Evolutionary conservation across 2,113 vertebrate species (phyloP), one percentile per base, ranked within the genome.

Genomic region (Aphyosemion australe): DNA sequence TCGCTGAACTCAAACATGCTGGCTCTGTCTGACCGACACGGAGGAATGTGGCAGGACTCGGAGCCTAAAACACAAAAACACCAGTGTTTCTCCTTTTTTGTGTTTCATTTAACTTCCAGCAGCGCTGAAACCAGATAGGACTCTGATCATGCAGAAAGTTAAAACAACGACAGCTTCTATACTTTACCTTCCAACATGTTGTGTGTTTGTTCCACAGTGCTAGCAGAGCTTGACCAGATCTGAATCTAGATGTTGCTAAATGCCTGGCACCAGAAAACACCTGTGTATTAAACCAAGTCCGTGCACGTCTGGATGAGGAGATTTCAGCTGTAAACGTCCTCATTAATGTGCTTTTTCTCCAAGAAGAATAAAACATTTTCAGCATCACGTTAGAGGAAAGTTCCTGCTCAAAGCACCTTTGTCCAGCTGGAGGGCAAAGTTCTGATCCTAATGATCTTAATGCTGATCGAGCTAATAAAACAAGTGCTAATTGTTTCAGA

Each of bases 1-100:
- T 89, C 87, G 16, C 86, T 89, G 84, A 89, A 90, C 39, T 90
- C 87, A 43, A 90, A 90, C 69, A 82, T 69, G 55, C 74, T 88
- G 1, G 81, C 81, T 83, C 81, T 63, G 55, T 88, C 76, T 0
- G 84, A 86, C 59, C 69, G 14, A 8, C 84, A 76, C 9, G 54
- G 72, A 42, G 76, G 78, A 46, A 72, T 16, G 45, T 32, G 6
- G 3, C 69, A 52, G 1, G 68, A 57, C 8, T 88, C 73, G 0
- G 26, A 52, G 6, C 72, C 82, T 90, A 75, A 47, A 78, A 72
- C 14, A 53, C 32, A 74, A n/a, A 56, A 2, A 21, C 47, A n/a
- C 15, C 10, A 49, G 12, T 26, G 15, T 15, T 14, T 2, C 12
- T 2, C 5, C 14, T 43, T 43, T 13, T 43, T 45, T 14, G 6